A percentile compares a stretch with the other conserved stretches of the same genome.
Conservation (phyloP, 2,113 vertebrate species). For the Odobenus rosmarus region DNA sequence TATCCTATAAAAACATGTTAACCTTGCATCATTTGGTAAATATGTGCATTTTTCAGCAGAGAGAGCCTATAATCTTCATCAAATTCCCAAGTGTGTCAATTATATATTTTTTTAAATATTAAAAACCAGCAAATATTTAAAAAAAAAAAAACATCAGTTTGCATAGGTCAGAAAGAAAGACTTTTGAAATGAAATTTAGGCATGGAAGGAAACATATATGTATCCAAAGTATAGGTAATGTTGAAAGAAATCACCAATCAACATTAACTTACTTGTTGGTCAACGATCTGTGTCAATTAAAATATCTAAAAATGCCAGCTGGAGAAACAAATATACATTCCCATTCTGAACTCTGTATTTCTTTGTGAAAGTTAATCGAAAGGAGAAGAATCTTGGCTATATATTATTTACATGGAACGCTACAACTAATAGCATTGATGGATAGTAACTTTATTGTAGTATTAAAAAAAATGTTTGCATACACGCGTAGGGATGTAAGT, state of each 20-base stretch:
- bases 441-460: not conserved
- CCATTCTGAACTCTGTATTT: not conserved
- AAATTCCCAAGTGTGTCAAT: constrained; percentile 8
- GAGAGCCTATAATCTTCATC: not conserved
- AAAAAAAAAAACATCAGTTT: not conserved
- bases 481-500: not conserved
- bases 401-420: not conserved
- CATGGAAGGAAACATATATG: not conserved
- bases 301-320: not conserved
- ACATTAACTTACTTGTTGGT: not conserved
- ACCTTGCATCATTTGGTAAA: not conserved
- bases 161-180: not conserved
- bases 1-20: not conserved
- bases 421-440: not conserved
- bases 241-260: not conserved
- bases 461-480: not conserved
- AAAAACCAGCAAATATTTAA: not conserved
- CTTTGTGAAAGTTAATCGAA: not conserved
- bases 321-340: not conserved
- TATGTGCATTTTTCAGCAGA: not conserved
- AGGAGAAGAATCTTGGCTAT: not conserved
- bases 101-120: not conserved
- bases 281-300: not conserved
- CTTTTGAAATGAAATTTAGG: not conserved
- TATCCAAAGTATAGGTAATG: not conserved